These are phyloP conservation scores for Camponotus pennsylvanicus DNA, from an alignment of 1,140 invertebrate genomes.

Conservation along the genomic window DNA sequence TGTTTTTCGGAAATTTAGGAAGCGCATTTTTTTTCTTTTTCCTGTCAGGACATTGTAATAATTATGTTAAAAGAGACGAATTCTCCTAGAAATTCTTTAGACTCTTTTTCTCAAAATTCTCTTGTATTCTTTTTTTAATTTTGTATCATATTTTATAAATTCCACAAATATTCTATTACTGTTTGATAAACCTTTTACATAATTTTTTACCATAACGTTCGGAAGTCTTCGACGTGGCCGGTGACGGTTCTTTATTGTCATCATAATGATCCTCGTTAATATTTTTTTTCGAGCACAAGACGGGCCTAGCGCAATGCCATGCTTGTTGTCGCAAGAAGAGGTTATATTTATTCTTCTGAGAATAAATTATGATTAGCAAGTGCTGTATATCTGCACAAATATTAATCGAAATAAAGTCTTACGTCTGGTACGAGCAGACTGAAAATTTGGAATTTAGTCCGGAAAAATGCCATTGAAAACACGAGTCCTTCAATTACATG, in stretches of 20 bases:
- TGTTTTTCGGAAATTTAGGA: neutral
- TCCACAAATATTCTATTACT: too few relatives aligned
- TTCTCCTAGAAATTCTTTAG: neutral
- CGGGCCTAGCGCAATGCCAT: neutral
- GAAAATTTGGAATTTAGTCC: slow-evolving; percentile 13
- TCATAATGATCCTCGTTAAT: neutral
- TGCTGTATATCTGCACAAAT: neutral
- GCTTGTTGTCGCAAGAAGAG: neutral
- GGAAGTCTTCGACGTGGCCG: neutral
- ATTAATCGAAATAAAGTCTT: neutral
- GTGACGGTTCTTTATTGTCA: neutral
- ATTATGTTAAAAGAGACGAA: slow-evolving; percentile 14
- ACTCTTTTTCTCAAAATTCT: too few relatives aligned
- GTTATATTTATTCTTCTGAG: slow-evolving; percentile 34
- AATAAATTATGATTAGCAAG: slow-evolving; percentile 21
- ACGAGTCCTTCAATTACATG: neutral
- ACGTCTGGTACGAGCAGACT: neutral
- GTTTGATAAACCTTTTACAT: neutral
- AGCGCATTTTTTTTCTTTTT: neutral
- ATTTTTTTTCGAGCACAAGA: neutral
- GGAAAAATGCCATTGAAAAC: neutral
- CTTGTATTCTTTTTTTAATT: neutral
- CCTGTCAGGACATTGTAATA: neutral
- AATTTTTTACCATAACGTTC: slow-evolving; percentile 10
- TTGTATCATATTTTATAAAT: neutral